Evolutionary conservation across 2,113 vertebrate species (phyloP).

Genomic region (Bubo scandiacus): DNA sequence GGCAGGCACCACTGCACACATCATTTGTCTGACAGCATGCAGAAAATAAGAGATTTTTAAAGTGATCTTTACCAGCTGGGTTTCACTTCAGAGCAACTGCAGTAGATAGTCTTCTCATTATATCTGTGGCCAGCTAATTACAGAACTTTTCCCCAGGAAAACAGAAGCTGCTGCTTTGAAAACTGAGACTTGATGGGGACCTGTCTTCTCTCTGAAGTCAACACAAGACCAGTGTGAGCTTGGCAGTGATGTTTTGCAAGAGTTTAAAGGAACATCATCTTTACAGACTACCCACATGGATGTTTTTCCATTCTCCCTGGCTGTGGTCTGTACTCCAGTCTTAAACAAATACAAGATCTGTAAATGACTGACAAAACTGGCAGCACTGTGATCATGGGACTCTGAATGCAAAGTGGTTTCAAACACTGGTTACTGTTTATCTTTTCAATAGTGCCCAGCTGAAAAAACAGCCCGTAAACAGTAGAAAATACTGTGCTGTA

Average conservation of each 20-base stretch:
- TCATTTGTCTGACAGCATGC: not conserved
- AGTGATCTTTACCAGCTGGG: not conserved
- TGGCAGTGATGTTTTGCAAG: not conserved
- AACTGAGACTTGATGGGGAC: not conserved
- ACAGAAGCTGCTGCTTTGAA: not conserved
- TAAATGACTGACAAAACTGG: not conserved
- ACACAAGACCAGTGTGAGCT: not conserved
- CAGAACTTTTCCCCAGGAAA: not conserved
- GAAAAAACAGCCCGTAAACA: not conserved
- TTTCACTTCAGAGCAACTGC: not conserved
- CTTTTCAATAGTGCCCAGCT: fast-evolving
- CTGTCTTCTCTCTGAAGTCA: not conserved
- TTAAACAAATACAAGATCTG: not conserved
- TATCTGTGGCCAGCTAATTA: not conserved
- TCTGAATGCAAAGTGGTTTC: not conserved
- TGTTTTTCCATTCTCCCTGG: not conserved
- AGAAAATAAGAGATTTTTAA: not conserved
- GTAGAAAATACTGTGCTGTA: not conserved
- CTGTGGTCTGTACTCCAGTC: not conserved
- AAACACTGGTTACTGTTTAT: not conserved
- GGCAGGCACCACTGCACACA: not conserved
- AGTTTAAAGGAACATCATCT: not conserved
- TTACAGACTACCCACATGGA: not conserved
- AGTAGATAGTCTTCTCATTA: not conserved
- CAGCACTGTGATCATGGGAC: not conserved